Conservation (phyloP, 2,888 invertebrate species). For the Nematopogon swammerdamellus region DNA sequence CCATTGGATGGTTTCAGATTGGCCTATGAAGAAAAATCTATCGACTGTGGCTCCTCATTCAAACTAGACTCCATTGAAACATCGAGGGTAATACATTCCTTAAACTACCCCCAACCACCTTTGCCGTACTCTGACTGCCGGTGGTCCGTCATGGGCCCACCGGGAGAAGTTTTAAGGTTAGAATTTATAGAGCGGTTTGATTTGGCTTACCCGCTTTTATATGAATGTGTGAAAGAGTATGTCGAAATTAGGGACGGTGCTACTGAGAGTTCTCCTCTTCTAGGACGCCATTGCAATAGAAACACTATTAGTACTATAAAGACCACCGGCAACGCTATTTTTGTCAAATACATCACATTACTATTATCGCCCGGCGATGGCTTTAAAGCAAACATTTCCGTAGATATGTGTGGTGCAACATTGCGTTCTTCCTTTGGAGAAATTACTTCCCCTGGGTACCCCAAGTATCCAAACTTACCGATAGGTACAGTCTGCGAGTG, state of each 20-base stretch:
- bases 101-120: slow-evolving; percentile 80
- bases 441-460: slow-evolving; percentile 67
- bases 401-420: slow-evolving; percentile 65
- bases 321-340: slow-evolving; percentile 64
- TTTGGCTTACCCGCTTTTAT: no score
- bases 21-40: slow-evolving; percentile 58
- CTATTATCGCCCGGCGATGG: slow-evolving; percentile 69
- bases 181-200: slow-evolving; percentile 27
- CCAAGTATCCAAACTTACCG: slow-evolving; percentile 47
- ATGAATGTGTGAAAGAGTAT: slow-evolving; percentile 51
- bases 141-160: slow-evolving; percentile 73
- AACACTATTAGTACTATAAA: slow-evolving; percentile 48
- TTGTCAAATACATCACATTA: slow-evolving; percentile 70
- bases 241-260: slow-evolving; percentile 85
- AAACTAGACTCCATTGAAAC: slow-evolving; percentile 43
- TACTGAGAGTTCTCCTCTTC: slow-evolving; percentile 60
- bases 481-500: slow-evolving; percentile 67
- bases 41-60: slow-evolving; percentile 68
- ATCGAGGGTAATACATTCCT: slow-evolving; percentile 63
- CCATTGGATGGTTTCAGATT: slow-evolving; percentile 31
- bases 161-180: slow-evolving; percentile 70
- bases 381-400: slow-evolving; percentile 67
- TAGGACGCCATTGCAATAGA: slow-evolving; percentile 61
- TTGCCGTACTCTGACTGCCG: slow-evolving; percentile 76
- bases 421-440: slow-evolving; percentile 51